Evolutionary conservation across 2,888 invertebrate genomes (phyloP), one percentile per base, ranked within the genome.

Genomic region (Neoascia interrupta): DNA sequence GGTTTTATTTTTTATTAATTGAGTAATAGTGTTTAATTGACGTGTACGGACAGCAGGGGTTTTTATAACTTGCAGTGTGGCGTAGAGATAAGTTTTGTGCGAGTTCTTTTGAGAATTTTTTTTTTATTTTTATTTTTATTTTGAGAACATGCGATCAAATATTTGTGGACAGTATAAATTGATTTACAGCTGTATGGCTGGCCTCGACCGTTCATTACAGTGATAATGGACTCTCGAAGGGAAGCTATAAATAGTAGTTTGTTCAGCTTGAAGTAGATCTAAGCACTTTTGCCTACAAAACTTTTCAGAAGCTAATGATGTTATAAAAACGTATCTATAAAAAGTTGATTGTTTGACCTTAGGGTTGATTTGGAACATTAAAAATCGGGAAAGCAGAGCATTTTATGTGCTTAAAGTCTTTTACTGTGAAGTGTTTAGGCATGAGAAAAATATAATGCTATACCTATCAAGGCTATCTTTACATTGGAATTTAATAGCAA

Each of bases 1-100:
- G 34, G 4, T 11, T 19, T 34, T 19, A 34, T 51, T 51, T 34
- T 34, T 51, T 51, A 51, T 34, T 21, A 19, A 51, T 51, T 51
- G 34, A 34, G 51, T 34, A 51, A 51, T 34, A 19, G 19, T 34
- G 5, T 13, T 23, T 28, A 47, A 26, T 47, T 26, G 47, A 16
- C 28, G 21, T 37, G 8, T 10, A 15, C 5, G 6, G 13, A 16
- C 8, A 16, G 2, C 5, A 6, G 16, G 37, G 2, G n/a, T 18
- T 13, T 34, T 11, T n/a, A n/a, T n/a, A 13, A 1, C 34, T 34
- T 34, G 34, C 34, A 34, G 11, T 3, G 34, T n/a, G n/a, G 10
- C 26, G 10, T 10, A 10, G 47, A n/a, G 41, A 28, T 47, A 47
- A 47, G 28, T 16, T n/a, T 1, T n/a, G n/a, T n/a, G n/a, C 6